phyloP scores from a whole-genome alignment of 2,113 vertebrate species.

The Beaufortia kweichowensis region DNA sequence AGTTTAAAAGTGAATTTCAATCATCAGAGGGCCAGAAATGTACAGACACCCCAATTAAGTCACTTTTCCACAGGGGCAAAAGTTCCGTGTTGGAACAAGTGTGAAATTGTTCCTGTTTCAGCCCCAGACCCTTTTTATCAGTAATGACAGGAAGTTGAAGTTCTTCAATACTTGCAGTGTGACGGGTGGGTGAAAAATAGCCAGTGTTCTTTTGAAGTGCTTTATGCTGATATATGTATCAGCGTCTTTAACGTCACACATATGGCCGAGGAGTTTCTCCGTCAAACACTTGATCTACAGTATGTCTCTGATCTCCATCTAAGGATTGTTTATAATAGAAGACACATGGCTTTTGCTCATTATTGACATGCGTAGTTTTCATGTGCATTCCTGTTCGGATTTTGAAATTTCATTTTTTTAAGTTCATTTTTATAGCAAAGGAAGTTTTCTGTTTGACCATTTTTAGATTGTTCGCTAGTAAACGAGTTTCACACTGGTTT shows the following conservation, averaged over 20 bases:
- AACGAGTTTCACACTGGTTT: too few species aligned
- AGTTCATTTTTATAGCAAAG: background rate
- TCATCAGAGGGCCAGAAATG: conserved; percentile 47
- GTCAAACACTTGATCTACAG: conserved; percentile 20
- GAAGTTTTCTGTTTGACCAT: background rate
- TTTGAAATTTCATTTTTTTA: background rate
- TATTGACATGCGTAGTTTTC: background rate
- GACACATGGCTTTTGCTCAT: background rate
- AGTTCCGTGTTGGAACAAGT: conserved; percentile 38
- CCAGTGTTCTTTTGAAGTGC: conserved; percentile 18
- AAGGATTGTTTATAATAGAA: background rate
- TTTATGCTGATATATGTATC: conserved; percentile 26
- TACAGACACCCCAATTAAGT: conserved; percentile 64
- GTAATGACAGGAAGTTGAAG: background rate
- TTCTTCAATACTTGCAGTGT: background rate
- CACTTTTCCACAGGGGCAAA: conserved; percentile 51
- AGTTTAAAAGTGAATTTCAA: conserved; percentile 69
- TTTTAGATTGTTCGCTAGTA: conserved; percentile 43
- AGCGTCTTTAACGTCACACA: conserved; percentile 5
- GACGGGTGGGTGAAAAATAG: conserved; percentile 9
- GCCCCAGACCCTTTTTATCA: conserved; percentile 23
- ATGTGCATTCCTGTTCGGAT: background rate
- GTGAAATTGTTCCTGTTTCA: conserved; percentile 39
- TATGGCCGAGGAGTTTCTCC: conserved; percentile 14
- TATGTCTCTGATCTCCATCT: conserved; percentile 11